Percentiles rank a stretch among this genome's conserved stretches.
Conservation (phyloP, 2,797 vertebrate genomes). For the Adelosebastes latens region DNA sequence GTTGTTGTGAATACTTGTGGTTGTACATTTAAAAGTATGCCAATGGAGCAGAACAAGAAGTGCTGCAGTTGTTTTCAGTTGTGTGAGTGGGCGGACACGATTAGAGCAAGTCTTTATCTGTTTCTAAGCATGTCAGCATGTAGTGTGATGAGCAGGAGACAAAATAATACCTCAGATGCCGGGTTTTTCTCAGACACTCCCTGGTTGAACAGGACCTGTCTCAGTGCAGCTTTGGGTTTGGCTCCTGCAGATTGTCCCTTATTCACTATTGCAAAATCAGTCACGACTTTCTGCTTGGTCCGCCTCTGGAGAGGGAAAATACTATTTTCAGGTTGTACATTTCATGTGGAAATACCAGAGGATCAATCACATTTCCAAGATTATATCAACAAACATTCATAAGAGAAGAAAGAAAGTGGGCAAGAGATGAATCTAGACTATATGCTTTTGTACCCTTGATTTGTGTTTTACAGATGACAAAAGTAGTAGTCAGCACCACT, state of each 20-base stretch:
- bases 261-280: conserved; percentile 71
- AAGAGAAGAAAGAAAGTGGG: neutral
- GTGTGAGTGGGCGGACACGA: neutral
- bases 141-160: conserved; percentile 24
- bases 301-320: conserved; percentile 64
- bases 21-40: neutral
- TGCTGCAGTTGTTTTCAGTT: neutral
- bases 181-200: conserved; percentile 74
- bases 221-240: conserved; percentile 75
- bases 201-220: conserved; percentile 79
- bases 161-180: conserved; percentile 62
- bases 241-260: conserved; percentile 61
- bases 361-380: neutral
- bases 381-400: neutral
- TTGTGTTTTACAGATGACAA: neutral
- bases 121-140: conserved; percentile 31
- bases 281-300: conserved; percentile 73
- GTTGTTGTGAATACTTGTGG: conserved; percentile 7
- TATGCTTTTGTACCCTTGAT: neutral
- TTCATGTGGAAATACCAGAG: neutral
- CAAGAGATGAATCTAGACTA: neutral
- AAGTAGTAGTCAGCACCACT: neutral
- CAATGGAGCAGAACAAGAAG: conserved; percentile 9
- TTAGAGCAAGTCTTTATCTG: conserved; percentile 43
- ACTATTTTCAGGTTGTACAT: neutral